Evolutionary conservation across 2,113 vertebrate species (phyloP).

Genomic region (Marmota monax): DNA sequence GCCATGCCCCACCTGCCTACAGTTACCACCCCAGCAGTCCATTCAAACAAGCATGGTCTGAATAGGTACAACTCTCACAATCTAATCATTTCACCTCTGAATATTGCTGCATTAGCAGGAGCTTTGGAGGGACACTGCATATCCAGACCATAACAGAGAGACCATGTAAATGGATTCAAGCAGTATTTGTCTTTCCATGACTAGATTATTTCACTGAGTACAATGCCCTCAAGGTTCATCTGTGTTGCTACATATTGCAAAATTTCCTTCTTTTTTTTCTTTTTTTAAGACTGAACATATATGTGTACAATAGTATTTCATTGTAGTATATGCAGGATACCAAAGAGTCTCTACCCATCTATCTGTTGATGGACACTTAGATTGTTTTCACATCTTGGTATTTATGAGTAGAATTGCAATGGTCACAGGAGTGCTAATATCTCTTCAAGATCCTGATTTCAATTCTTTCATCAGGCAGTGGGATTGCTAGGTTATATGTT

Average conservation of each 20-base stretch:
- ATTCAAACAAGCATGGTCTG: too few relatives aligned
- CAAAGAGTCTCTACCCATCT: background rate
- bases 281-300: background rate
- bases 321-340: background rate
- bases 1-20: too few relatives aligned
- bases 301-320: background rate
- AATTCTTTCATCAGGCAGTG: background rate
- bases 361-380: background rate
- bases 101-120: too few relatives aligned
- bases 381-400: background rate
- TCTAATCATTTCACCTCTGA: too few relatives aligned
- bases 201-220: background rate
- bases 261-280: background rate
- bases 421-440: background rate
- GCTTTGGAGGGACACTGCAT: too few relatives aligned
- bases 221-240: background rate
- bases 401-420: too few relatives aligned
- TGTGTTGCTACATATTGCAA: too few relatives aligned
- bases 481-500: background rate
- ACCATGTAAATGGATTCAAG: background rate
- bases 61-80: too few relatives aligned
- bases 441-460: background rate
- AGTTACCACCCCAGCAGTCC: too few relatives aligned
- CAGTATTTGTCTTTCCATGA: background rate
- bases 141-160: too few relatives aligned